Percentiles rank a stretch among this genome's conserved stretches.
Evolutionary conservation across 2,797 vertebrate species (phyloP).

Genomic region (Nannoperca australis): DNA sequence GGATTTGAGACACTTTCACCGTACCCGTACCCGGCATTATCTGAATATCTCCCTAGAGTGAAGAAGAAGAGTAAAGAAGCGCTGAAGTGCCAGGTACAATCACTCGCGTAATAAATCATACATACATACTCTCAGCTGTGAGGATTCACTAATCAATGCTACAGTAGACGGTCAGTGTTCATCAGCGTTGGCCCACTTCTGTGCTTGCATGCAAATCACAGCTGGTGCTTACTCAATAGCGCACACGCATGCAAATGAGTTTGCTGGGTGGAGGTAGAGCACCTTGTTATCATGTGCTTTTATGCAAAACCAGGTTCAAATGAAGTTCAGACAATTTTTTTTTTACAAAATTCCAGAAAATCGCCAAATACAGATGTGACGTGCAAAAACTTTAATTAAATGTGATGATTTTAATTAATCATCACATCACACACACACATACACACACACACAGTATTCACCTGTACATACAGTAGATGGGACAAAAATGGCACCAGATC

Average conservation of each 20-base stretch:
- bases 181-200: conserved; percentile 17
- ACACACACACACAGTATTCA: too few species aligned
- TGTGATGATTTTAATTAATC: too few species aligned
- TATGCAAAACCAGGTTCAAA: conserved; percentile 49
- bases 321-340: conserved; percentile 51
- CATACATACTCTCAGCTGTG: conserved; percentile 20
- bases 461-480: neutral
- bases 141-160: conserved; percentile 29
- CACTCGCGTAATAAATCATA: conserved; percentile 10
- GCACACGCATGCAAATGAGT: conserved; percentile 51
- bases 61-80: too few species aligned
- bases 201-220: conserved; percentile 39
- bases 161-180: conserved; percentile 29
- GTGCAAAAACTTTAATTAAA: neutral
- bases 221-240: conserved; percentile 40
- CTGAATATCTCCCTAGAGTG: neutral
- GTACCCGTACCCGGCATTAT: neutral
- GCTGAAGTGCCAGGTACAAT: neutral
- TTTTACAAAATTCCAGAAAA: neutral
- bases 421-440: too few species aligned
- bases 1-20: neutral
- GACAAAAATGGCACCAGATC: neutral
- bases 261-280: conserved; percentile 38
- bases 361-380: conserved; percentile 1
- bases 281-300: conserved; percentile 41